Conservation (phyloP, 2,888 invertebrate genomes). For the Acleris sparsana region DNA sequence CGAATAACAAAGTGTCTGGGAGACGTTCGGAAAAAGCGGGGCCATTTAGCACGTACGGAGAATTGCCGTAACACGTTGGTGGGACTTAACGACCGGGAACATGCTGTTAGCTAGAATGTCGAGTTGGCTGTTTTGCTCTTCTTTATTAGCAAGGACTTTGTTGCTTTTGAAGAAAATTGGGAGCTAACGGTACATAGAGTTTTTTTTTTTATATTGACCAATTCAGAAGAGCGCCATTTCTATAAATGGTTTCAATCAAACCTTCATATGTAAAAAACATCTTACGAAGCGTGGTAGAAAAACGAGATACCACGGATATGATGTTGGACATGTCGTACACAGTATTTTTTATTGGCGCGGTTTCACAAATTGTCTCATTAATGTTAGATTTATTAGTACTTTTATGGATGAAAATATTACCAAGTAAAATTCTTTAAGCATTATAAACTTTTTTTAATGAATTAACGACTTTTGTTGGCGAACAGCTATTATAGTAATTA, state of each 20-base stretch:
- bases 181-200: no score
- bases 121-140: constrained; percentile 26
- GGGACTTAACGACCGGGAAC: constrained; percentile 68
- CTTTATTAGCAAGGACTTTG: constrained; percentile 33
- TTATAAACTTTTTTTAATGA: constrained; percentile 75
- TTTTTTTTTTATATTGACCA: no score
- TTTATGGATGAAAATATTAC: constrained; percentile 31
- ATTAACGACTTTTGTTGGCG: constrained; percentile 77
- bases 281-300: not conserved
- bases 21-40: constrained; percentile 60
- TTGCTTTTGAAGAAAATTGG: constrained; percentile 2
- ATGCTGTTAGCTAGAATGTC: constrained; percentile 25
- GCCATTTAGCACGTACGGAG: constrained; percentile 78
- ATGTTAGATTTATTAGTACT: constrained; percentile 23
- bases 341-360: constrained; percentile 10
- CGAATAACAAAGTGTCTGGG: constrained; percentile 77
- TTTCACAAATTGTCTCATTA: constrained; percentile 14
- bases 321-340: constrained; percentile 3
- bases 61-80: constrained; percentile 72
- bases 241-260: no score
- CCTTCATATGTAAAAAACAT: no score
- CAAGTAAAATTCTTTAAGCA: constrained; percentile 41
- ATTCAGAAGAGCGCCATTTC: no score
- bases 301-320: not conserved
- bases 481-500: constrained; percentile 81